phyloP scores from a whole-genome alignment of 2,888 invertebrate genomes.

The Lasioglossum villosulum region DNA sequence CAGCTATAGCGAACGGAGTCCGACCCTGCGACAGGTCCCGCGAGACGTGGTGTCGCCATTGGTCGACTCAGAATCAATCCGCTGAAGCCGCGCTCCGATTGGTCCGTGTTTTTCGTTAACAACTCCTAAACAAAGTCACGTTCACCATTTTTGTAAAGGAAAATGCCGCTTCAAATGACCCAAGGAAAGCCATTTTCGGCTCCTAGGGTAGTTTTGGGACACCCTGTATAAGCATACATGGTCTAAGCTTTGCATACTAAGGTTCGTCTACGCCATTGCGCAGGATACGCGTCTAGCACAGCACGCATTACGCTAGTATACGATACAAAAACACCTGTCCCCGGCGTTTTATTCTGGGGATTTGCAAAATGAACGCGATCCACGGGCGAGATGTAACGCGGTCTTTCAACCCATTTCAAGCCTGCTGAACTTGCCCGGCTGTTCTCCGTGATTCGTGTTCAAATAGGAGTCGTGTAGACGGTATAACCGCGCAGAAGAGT shows the following conservation, averaged over 20 bases:
- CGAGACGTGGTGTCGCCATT: too few relatives aligned
- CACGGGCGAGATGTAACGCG: slow-evolving; percentile 69
- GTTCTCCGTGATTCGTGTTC: slow-evolving; percentile 69
- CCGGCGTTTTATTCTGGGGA: slow-evolving; percentile 49
- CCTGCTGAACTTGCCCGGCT: slow-evolving; percentile 49
- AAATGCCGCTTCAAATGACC: too few relatives aligned
- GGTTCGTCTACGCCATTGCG: slow-evolving; percentile 42
- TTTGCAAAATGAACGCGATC: slow-evolving; percentile 66
- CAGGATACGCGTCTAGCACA: slow-evolving; percentile 42
- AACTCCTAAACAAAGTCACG: too few relatives aligned
- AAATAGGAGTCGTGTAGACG: slow-evolving; percentile 50
- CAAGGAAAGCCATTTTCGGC: too few relatives aligned
- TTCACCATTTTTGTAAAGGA: too few relatives aligned
- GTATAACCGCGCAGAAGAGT: slow-evolving; percentile 21
- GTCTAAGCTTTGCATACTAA: neutral
- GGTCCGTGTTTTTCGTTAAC: too few relatives aligned
- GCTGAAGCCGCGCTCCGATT: too few relatives aligned
- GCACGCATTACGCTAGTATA: slow-evolving; percentile 44
- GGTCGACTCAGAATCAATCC: too few relatives aligned
- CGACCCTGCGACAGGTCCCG: too few relatives aligned
- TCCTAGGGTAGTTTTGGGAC: too few relatives aligned
- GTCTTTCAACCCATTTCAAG: slow-evolving; percentile 66
- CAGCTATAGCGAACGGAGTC: too few relatives aligned
- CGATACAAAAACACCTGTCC: slow-evolving; percentile 45
- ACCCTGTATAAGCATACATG: too few relatives aligned